Evolutionary conservation across 2,888 invertebrate genomes (phyloP), one percentile per base, ranked within the genome.

Genomic region (Smittia sp.): DNA sequence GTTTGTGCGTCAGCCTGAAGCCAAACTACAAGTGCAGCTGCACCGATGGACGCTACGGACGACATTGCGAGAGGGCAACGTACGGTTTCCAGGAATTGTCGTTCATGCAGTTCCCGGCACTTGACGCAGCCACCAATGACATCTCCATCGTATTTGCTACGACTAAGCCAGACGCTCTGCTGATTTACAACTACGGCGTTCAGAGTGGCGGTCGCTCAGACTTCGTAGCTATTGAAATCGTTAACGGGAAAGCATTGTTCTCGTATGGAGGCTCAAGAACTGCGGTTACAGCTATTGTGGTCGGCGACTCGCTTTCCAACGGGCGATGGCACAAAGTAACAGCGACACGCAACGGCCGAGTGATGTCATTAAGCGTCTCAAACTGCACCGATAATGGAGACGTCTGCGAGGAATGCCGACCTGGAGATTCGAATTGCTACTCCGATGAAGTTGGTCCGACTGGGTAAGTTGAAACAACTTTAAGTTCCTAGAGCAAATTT

Each of bases 321-420:
- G 96, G 96, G 0, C 87, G 87, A 76, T 98, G 97, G 97, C 90
- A 94, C 79, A 94, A 94, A 79, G 87, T 97, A 18, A 94, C 92
- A 0, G 95, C 94, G 0, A 95, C 94, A 0, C 87, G 95, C 79
- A 95, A 96, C 80, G 94, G 95, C 25, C 85, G 93, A 76, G 93
- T 94, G 0, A 90, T 94, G 77, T 94, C 94, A 0, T 80, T 96
- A 27, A 94, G 92, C 78, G 88, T 94, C 1, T 89, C 92, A 0
- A 84, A 87, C 25, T 96, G 95, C 79, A 88, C 88, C 0, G 94
- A 95, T 76, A 92, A 93, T 79, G 95, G 94, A 0, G 94, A 94
- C 79, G 83, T 89, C 63, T 95, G 95, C 79, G 89, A 89, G 75
- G 94, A 95, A 77, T 96, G 96, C 79, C 86, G 89, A 77, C 93